These are phyloP conservation scores for Ascidia mentula DNA, from an alignment of 23 tunicate species.

Conservation along the genomic window DNA sequence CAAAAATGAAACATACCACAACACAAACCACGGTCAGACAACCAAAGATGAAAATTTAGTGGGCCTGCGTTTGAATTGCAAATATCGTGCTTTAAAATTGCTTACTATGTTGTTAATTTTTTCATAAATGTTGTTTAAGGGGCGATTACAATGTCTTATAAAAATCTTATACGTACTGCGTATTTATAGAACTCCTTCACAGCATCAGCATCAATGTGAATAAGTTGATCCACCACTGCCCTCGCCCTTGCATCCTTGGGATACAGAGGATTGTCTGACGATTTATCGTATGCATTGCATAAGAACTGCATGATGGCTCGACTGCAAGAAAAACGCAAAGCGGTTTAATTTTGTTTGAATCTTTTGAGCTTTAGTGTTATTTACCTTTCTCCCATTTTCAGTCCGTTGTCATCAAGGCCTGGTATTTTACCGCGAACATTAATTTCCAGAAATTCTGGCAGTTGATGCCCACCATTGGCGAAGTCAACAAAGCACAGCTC, in stretches of 20 bases:
- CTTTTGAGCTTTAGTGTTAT: background rate
- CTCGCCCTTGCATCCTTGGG: slow-evolving; percentile 14
- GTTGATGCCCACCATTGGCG: slow-evolving; percentile 29
- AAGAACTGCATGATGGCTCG: slow-evolving; percentile 22
- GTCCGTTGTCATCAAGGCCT: slow-evolving; percentile 34
- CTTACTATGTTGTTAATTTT: background rate
- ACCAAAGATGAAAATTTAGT: too few relatives aligned
- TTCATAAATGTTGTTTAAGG: background rate
- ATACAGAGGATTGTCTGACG: background rate
- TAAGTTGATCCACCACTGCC: slow-evolving; percentile 15
- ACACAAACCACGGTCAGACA: too few relatives aligned
- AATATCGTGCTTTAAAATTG: too few relatives aligned
- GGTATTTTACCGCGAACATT: slow-evolving; percentile 49
- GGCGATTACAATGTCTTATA: too few relatives aligned
- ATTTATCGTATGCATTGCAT: slow-evolving; percentile 5
- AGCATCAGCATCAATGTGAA: background rate
- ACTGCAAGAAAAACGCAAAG: background rate
- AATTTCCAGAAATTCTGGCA: slow-evolving; percentile 33
- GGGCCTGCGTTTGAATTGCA: too few relatives aligned
- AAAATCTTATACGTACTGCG: slow-evolving; percentile 1
- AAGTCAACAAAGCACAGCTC: slow-evolving; percentile 22
- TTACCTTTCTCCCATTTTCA: slow-evolving; percentile 48
- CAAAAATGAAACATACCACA: background rate
- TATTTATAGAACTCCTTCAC: background rate
- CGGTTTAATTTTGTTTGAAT: background rate